These are phyloP conservation scores for Heteronetta atricapilla DNA, from an alignment of 2,113 vertebrate genomes.

Conservation along the genomic window DNA sequence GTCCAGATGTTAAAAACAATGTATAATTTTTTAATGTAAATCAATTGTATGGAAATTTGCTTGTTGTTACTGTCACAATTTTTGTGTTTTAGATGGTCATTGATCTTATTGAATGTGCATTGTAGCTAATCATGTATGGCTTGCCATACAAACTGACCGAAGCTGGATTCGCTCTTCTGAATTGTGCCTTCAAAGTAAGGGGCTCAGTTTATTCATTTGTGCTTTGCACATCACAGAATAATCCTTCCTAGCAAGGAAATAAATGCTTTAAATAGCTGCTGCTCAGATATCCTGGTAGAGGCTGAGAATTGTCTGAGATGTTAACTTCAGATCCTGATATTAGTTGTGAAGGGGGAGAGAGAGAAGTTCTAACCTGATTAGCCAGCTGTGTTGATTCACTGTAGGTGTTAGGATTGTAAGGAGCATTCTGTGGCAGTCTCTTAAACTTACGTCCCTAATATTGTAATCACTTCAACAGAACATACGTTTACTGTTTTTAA, in stretches of 20 bases:
- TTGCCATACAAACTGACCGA: constrained; percentile 62
- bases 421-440: neutral
- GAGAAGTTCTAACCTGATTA: neutral
- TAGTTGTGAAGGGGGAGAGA: neutral
- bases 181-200: constrained; percentile 60
- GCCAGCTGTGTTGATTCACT: neutral
- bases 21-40: neutral
- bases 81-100: constrained; percentile 66
- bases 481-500: neutral
- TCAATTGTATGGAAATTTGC: constrained; percentile 22
- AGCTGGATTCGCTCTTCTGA: constrained; percentile 63
- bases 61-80: constrained; percentile 53
- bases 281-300: neutral
- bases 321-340: neutral
- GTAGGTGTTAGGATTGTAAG: neutral
- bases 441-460: neutral
- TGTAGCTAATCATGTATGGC: constrained; percentile 63
- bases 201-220: constrained; percentile 61
- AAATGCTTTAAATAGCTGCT: constrained; percentile 18
- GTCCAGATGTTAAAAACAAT: constrained; percentile 7
- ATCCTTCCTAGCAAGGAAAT: constrained; percentile 26
- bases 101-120: constrained; percentile 64
- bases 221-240: constrained; percentile 45
- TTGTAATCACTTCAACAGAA: neutral
- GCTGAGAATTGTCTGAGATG: neutral